phyloP scores from a whole-genome alignment of 2,113 vertebrate genomes.

The Oplegnathus fasciatus region DNA sequence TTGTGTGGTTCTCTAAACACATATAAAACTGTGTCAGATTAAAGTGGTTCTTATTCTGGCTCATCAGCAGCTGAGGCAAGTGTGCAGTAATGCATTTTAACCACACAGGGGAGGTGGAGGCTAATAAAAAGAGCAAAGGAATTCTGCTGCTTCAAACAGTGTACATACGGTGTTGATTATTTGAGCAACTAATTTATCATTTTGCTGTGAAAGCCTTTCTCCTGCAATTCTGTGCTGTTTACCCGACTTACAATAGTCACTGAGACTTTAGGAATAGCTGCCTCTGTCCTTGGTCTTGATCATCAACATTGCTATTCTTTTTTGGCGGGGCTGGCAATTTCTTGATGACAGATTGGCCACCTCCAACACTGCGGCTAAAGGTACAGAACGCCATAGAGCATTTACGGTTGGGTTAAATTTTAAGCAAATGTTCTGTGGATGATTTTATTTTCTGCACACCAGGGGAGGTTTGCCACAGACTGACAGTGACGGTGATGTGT shows the following conservation, averaged over 20 bases:
- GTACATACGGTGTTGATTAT: too few species aligned
- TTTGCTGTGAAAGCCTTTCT: neutral
- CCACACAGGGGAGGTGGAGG: conserved; percentile 59
- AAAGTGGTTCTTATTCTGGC: neutral
- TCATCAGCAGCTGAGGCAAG: neutral
- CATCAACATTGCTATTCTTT: conserved; percentile 9
- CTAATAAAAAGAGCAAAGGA: neutral
- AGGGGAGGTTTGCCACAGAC: too few species aligned
- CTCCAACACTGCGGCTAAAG: conserved; percentile 29
- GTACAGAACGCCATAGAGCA: conserved; percentile 18
- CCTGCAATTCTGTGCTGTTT: conserved; percentile 11
- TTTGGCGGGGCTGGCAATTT: conserved; percentile 40
- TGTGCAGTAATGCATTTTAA: conserved; percentile 35
- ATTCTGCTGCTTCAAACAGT: neutral
- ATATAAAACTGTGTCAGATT: too few species aligned
- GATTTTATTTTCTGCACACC: too few species aligned
- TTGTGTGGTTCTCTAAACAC: neutral
- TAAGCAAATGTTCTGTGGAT: neutral
- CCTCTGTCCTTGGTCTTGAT: conserved; percentile 52
- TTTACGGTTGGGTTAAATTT: neutral
- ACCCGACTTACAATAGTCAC: conserved; percentile 4
- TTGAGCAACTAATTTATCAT: too few species aligned
- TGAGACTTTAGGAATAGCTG: conserved; percentile 55
- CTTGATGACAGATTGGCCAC: fast-evolving
- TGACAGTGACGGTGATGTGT: too few species aligned